Base-by-base conservation (phyloP, 23 tunicate genomes). In the Ascidia mentula region DNA sequence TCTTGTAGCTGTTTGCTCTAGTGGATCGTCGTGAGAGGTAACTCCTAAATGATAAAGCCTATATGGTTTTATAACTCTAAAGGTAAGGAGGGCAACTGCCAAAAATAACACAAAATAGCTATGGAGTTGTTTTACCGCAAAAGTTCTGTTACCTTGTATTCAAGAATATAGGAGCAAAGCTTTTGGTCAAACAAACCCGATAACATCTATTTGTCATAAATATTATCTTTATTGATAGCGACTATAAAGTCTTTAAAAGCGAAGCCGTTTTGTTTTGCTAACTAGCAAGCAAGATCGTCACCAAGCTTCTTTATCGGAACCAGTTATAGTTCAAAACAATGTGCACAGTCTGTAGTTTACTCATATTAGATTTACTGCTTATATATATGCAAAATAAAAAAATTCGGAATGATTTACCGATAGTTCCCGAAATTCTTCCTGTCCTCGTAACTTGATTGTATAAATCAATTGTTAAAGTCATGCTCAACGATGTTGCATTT, bases 1-100 rank as follows among this genome's bases (percentile, higher is more conserved):
- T 32, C 85, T 28, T 37, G 53, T 28, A 6, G 85, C 85, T 36
- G 85, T 36, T 12, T 75, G 37, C 39, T 73, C 74, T 17, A 71
- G 24, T 5, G 85, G 85, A 36, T 81, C 85, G 72, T 81, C 85
- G 6, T 30, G 33, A 39, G 76, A 60, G 15, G 85, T 71, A 78
- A 38, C 32, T 8, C 85, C 85, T 81, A 78, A 53, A 28, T 28
- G 24, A 9, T 53, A 53, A 53, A 53, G 22, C n/a, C 4, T 1
- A 28, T 53, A 20, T 53, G 65, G 7, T 20, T 9, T 42, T 42
- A 18, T 31, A 69, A 31, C 12, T 6, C 13, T 4, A 3, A 18
- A 4, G 6, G 38, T 20, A 7, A 71, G 1, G 35, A 5, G 35
- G 30, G 38, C 34, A 71, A 34, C 39, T 8, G 32, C 9, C 20